A percentile compares a stretch with the other conserved stretches of the same genome.
phyloP scores from a whole-genome alignment of 2,113 vertebrate species.

The Ivindomyrus marchei region DNA sequence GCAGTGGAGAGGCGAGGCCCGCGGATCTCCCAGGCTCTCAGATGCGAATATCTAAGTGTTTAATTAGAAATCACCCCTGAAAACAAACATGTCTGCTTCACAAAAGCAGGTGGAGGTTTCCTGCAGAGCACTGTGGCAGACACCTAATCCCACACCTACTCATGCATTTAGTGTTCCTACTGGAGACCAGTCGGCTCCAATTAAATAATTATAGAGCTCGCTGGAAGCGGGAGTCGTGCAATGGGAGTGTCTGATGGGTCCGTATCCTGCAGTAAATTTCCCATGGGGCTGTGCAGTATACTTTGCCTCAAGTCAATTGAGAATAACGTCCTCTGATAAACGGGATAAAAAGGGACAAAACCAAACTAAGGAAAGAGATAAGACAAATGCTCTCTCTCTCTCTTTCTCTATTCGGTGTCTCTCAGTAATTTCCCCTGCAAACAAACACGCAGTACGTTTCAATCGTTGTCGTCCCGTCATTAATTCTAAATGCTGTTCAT shows the following conservation, averaged over 20 bases:
- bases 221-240: not conserved
- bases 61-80: constrained; percentile 11
- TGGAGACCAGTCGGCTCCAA: constrained; percentile 34
- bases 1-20: not conserved
- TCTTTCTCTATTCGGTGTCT: not conserved
- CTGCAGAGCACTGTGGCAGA: constrained; percentile 20
- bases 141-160: constrained; percentile 32
- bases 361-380: not conserved
- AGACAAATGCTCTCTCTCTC: not conserved
- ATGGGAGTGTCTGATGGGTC: constrained; percentile 12
- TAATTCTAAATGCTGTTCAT: constrained; percentile 9
- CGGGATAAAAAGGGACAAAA: not conserved
- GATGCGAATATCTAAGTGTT: not conserved
- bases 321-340: constrained; percentile 16
- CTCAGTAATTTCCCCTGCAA: not conserved
- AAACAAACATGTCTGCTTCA: not conserved
- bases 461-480: constrained; percentile 9
- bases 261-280: constrained; percentile 16
- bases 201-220: constrained; percentile 29
- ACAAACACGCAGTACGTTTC: constrained; percentile 1
- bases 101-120: constrained; percentile 7
- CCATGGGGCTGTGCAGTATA: constrained; percentile 9
- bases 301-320: constrained; percentile 24
- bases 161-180: constrained; percentile 23
- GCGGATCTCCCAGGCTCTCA: not conserved